These are phyloP conservation scores for Semnopithecus entellus DNA, from an alignment of 2,113 vertebrate species.

Conservation along the genomic window DNA sequence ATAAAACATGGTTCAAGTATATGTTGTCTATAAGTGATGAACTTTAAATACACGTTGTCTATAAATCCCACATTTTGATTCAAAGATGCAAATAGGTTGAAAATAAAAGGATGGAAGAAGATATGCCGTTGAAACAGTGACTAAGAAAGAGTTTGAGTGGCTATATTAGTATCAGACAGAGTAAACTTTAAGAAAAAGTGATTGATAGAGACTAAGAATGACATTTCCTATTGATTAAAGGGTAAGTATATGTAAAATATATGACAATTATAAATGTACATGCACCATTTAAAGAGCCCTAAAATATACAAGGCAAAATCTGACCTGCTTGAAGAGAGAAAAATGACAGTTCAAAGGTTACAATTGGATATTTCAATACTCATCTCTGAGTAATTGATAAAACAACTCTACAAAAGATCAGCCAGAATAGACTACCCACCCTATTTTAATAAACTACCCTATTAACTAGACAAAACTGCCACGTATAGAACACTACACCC, in stretches of 20 bases:
- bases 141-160: too few relatives aligned
- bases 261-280: neutral
- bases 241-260: neutral
- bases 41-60: neutral
- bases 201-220: neutral
- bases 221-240: neutral
- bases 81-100: neutral
- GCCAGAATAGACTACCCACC: neutral
- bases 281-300: neutral
- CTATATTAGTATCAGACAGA: neutral
- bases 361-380: neutral
- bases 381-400: neutral
- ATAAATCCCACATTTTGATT: neutral
- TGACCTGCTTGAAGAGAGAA: neutral
- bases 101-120: neutral
- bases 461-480: neutral
- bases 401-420: neutral
- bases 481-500: neutral
- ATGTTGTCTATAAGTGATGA: neutral
- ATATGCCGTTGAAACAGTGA: neutral
- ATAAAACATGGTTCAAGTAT: neutral
- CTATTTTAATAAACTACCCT: neutral
- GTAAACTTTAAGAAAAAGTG: neutral
- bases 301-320: neutral
- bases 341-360: neutral